Base-by-base conservation (phyloP, 1,140 invertebrate genomes). In the Drosophila mayri region DNA sequence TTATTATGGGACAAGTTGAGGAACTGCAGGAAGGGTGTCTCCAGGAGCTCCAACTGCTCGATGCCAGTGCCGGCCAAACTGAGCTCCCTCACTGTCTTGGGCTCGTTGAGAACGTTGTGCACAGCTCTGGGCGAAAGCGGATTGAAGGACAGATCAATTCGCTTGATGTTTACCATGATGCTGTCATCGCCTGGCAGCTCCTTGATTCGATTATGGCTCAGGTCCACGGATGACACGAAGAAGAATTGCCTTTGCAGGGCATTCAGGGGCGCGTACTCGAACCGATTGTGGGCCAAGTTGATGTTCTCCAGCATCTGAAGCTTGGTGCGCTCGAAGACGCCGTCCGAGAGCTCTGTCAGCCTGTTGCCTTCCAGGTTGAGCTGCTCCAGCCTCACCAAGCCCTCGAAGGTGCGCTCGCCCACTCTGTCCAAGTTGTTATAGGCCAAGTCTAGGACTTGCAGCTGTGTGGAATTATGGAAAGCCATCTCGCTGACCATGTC, bases 401-500 rank as follows among this genome's bases (percentile, higher is more conserved):
- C 97, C 92, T 97, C 96, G 93, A 98, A 97, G 3, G 96, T 95
- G 76, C 97, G 94, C 59, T 97, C 96, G 3, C 95, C 95, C 9
- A 98, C 92, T 30, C 95, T 93, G 78, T 97, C 96, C 16, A 98
- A 93, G 62, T 94, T 94, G 91, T 98, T 98, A 47, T 93, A 81
- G 1, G 96, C 95, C 41, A 98, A 93, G 93, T 98, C 96, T 30
- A 98, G 87, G 14, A 95, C 85, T 91, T 98, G 97, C 59, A 98
- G 93, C 93, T 98, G 97, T 0, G 97, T 96, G 0, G 97, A 98
- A 90, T 98, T 98, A 77, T 97, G 96, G 91, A 98, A 98, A 1
- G 97, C 96, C 93, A 97, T 95, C 93, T 97, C 97, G 73, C 96
- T 96, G 12, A 98, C 95, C 60, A 95, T 94, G 81, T 97, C 96